Percentiles rank a stretch among this genome's conserved stretches.
phyloP scores from a whole-genome alignment of 64 coral and sea anemone species.

The Trachythela sp. region DNA sequence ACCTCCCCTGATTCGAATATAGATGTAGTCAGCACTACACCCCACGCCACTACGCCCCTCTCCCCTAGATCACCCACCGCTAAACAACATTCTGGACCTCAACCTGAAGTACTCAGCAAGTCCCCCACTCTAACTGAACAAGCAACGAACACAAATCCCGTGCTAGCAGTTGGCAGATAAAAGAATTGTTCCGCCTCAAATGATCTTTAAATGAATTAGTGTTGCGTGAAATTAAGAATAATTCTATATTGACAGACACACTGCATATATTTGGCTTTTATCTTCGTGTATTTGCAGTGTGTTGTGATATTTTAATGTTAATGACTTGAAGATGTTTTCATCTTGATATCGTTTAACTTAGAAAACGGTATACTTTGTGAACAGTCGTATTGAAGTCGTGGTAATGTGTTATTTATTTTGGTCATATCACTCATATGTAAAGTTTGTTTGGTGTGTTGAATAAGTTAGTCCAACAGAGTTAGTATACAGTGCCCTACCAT shows the following conservation, averaged over 20 bases:
- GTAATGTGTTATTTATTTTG: too few species aligned
- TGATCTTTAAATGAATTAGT: background rate
- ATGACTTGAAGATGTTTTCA: background rate
- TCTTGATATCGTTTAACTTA: background rate
- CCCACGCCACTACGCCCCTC: background rate
- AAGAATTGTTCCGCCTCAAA: background rate
- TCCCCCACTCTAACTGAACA: background rate
- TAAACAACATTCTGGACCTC: background rate
- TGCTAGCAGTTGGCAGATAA: background rate
- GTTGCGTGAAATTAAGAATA: background rate
- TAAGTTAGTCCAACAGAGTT: too few species aligned
- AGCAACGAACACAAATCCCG: background rate
- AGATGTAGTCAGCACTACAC: slow-evolving; percentile 2
- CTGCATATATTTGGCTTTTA: background rate
- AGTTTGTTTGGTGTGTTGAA: too few species aligned
- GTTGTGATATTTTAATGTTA: background rate
- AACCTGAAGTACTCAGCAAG: background rate
- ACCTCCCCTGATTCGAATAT: background rate
- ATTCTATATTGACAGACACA: too few species aligned
- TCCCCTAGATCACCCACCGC: background rate
- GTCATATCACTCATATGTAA: too few species aligned
- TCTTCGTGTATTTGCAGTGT: background rate
- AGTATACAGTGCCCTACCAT: too few species aligned
- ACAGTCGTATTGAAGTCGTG: too few species aligned
- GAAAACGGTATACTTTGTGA: too few species aligned